Conservation (phyloP, 1,140 invertebrate species). For the Cotesia glomerata region DNA sequence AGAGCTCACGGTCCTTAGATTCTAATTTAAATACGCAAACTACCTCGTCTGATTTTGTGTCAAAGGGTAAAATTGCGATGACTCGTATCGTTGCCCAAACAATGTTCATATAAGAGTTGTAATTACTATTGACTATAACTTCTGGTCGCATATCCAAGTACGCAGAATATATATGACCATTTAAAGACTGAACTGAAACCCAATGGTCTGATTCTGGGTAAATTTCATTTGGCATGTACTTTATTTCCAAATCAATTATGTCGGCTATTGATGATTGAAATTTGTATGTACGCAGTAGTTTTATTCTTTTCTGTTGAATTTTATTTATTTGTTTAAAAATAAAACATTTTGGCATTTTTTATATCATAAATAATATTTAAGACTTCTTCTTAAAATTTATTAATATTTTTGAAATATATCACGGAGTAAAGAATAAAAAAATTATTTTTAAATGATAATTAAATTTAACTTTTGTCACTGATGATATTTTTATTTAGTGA, state of each 20-base stretch:
- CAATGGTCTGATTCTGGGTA: slow-evolving; percentile 18
- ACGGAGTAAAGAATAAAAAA: too few relatives aligned
- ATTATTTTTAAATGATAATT: too few relatives aligned
- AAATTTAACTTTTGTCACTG: too few relatives aligned
- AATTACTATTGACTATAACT: slow-evolving; percentile 32
- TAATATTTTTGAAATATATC: too few relatives aligned
- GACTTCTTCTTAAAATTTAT: too few relatives aligned
- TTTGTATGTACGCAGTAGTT: slow-evolving; percentile 20
- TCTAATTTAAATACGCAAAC: slow-evolving; percentile 31
- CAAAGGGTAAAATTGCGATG: slow-evolving; percentile 30
- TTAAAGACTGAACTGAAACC: slow-evolving; percentile 13
- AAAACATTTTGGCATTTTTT: too few relatives aligned
- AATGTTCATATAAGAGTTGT: background rate
- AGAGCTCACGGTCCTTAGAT: background rate
- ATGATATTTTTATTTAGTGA: too few relatives aligned
- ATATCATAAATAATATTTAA: too few relatives aligned
- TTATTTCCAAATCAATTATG: slow-evolving; percentile 28
- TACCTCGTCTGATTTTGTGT: background rate
- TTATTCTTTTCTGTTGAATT: slow-evolving; percentile 20
- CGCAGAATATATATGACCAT: slow-evolving; percentile 36
- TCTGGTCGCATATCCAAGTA: slow-evolving; percentile 36
- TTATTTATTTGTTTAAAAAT: too few relatives aligned
- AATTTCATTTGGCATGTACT: slow-evolving; percentile 23
- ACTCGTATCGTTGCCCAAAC: slow-evolving; percentile 30
- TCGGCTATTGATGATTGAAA: slow-evolving; percentile 17